Percentiles rank a stretch among this genome's conserved stretches.
phyloP scores from a whole-genome alignment of 2,888 invertebrate species.

The Heliconius hortense region DNA sequence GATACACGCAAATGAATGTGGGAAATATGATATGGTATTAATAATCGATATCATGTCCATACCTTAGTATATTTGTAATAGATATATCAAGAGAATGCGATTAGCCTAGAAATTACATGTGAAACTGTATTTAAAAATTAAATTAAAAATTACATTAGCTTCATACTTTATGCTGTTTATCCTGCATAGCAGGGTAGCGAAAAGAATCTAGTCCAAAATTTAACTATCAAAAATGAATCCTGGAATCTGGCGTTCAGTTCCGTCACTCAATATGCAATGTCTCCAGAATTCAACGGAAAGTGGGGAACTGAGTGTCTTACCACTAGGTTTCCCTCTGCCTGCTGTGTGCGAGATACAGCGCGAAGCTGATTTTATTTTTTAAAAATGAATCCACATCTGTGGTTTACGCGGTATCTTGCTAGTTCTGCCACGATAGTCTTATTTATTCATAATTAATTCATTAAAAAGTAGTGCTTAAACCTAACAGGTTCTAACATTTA shows the following conservation, averaged over 20 bases:
- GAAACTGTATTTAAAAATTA: too few relatives aligned
- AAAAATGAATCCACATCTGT: not conserved
- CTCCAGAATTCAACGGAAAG: too few relatives aligned
- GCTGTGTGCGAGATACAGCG: not conserved
- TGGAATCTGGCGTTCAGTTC: too few relatives aligned
- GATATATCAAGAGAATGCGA: not conserved
- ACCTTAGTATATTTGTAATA: not conserved
- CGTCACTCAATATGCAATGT: too few relatives aligned
- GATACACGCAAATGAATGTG: constrained; percentile 27
- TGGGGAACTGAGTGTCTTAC: too few relatives aligned
- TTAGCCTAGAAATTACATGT: not conserved
- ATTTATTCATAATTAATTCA: not conserved
- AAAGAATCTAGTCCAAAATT: too few relatives aligned
- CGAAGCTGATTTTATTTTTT: not conserved
- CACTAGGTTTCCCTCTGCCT: too few relatives aligned
- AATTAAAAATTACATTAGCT: too few relatives aligned
- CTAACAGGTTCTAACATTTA: not conserved
- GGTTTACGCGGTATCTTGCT: not conserved
- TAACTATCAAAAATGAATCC: too few relatives aligned
- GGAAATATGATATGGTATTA: constrained; percentile 12
- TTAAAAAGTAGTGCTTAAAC: not conserved
- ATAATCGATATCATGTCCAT: not conserved
- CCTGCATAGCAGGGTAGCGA: too few relatives aligned
- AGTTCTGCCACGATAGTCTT: not conserved
- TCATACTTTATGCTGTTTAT: too few relatives aligned